Conservation (phyloP, 2,113 vertebrate genomes). For the Hoplias malabaricus region DNA sequence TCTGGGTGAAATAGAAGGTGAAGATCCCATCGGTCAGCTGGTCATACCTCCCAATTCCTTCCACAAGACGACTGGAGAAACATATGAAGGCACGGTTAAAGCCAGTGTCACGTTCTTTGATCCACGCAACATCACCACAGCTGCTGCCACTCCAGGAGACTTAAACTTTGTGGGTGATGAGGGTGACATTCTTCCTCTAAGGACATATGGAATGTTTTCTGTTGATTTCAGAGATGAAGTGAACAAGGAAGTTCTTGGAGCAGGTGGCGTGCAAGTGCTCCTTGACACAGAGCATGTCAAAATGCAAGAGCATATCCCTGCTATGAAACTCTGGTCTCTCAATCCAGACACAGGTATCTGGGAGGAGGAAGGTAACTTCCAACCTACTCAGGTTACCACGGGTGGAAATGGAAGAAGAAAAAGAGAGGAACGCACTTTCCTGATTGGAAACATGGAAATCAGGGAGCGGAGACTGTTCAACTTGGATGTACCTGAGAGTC, state of each 20-base stretch:
- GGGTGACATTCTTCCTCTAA: slow-evolving; percentile 84
- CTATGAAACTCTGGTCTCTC: slow-evolving; percentile 93
- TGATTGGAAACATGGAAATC: slow-evolving; percentile 92
- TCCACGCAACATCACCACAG: slow-evolving; percentile 84
- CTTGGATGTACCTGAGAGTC: slow-evolving; percentile 91
- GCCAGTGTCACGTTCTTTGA: slow-evolving; percentile 94
- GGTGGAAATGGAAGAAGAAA: slow-evolving; percentile 68
- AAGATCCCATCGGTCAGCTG: slow-evolving; percentile 83
- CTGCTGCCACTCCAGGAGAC: slow-evolving; percentile 83
- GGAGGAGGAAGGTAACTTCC: slow-evolving; percentile 87
- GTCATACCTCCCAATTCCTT: slow-evolving; percentile 83
- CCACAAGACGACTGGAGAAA: slow-evolving; percentile 77
- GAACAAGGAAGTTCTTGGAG: slow-evolving; percentile 75
- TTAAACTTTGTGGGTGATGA: slow-evolving; percentile 84
- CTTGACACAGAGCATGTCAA: slow-evolving; percentile 83
- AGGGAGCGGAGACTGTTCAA: slow-evolving; percentile 93
- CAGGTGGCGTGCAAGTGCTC: slow-evolving; percentile 80
- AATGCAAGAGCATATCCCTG: slow-evolving; percentile 85
- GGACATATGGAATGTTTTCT: slow-evolving; percentile 95
- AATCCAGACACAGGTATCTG: slow-evolving; percentile 88
- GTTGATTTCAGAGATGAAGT: slow-evolving; percentile 85
- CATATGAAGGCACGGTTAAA: slow-evolving; percentile 83
- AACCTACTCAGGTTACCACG: slow-evolving; percentile 49
- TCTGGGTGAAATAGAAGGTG: slow-evolving; percentile 75
- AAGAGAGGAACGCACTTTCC: slow-evolving; percentile 90